Percentiles rank a stretch among this genome's conserved stretches.
Conservation (phyloP, 2,888 invertebrate genomes). For the Nasonia oneida region DNA sequence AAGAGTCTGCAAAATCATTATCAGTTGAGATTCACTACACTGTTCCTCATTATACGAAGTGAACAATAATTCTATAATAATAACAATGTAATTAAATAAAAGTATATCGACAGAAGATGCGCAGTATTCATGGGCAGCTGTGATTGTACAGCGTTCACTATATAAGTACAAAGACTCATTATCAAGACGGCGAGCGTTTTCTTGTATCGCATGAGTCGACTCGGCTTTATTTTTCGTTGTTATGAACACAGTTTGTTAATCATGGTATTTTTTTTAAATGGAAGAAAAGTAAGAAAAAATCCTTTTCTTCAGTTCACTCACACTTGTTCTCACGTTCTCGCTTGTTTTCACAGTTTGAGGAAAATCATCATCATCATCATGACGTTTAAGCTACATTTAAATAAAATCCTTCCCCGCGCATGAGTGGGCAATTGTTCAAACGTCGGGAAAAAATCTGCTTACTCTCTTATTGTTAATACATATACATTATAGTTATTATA, state of each 20-base stretch:
- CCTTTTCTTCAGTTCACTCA: constrained; percentile 53
- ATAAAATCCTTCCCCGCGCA: constrained; percentile 21
- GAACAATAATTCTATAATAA: constrained; percentile 28
- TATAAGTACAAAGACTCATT: constrained; percentile 45
- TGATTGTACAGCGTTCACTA: constrained; percentile 18
- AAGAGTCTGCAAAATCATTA: constrained; percentile 5
- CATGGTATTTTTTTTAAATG: constrained; percentile 33
- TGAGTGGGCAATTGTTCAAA: neutral
- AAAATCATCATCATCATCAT: constrained; percentile 47
- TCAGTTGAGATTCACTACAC: constrained; percentile 24
- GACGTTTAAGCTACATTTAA: constrained; percentile 38
- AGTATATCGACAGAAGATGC: constrained; percentile 50
- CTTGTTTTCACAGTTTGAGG: constrained; percentile 57
- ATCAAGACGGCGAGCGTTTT: constrained; percentile 21
- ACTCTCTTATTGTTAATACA: constrained; percentile 18
- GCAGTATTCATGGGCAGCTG: constrained; percentile 46
- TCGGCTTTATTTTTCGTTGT: constrained; percentile 31
- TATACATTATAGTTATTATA: neutral
- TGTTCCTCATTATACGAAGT: constrained; percentile 53
- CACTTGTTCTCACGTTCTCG: constrained; percentile 51
- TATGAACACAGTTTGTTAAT: constrained; percentile 58
- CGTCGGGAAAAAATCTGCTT: constrained; percentile 1
- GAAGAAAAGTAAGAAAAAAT: constrained; percentile 54
- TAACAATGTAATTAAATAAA: constrained; percentile 47
- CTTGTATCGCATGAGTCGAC: neutral